Percentiles rank a stretch among this genome's conserved stretches.
Conservation (phyloP, 2,888 invertebrate genomes). For the Plemyria rubiginata region DNA sequence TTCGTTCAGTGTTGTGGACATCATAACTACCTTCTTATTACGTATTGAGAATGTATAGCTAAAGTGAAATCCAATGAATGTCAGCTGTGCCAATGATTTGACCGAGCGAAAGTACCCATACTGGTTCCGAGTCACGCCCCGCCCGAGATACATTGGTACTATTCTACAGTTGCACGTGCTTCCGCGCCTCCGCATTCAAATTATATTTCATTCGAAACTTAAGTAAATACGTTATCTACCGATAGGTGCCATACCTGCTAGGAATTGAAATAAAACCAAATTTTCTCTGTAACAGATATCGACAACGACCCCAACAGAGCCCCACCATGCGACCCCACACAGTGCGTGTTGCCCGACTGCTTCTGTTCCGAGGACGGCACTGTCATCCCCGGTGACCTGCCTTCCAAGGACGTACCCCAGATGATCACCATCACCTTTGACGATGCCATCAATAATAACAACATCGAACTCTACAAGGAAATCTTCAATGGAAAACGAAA, state of each 20-base stretch:
- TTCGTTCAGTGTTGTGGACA: slow-evolving; percentile 11
- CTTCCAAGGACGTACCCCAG: slow-evolving; percentile 94
- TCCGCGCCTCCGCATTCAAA: slow-evolving; percentile 39
- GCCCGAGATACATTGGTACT: slow-evolving; percentile 48
- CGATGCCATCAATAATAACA: slow-evolving; percentile 97
- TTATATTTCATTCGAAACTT: slow-evolving; percentile 2
- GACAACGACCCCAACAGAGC: slow-evolving; percentile 97
- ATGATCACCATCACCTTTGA: slow-evolving; percentile 98
- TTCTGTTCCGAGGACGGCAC: slow-evolving; percentile 98
- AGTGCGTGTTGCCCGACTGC: slow-evolving; percentile 95
- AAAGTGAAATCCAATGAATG: slow-evolving; percentile 78
- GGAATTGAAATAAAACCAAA: slow-evolving; percentile 2
- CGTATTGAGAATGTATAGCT: slow-evolving; percentile 36
- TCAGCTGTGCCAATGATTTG: slow-evolving; percentile 66
- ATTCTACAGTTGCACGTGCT: slow-evolving; percentile 47
- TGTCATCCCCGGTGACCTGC: slow-evolving; percentile 92
- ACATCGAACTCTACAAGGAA: slow-evolving; percentile 96
- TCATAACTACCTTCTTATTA: slow-evolving; percentile 15
- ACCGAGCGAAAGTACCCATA: slow-evolving; percentile 80
- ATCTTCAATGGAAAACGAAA: slow-evolving; percentile 95
- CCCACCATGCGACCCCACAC: slow-evolving; percentile 93
- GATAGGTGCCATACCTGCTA: no score
- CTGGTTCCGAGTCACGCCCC: slow-evolving; percentile 67
- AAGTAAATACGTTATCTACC: background rate
- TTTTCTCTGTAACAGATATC: slow-evolving; percentile 87